phyloP scores from a whole-genome alignment of 1,140 invertebrate species.

The Apis florea region DNA sequence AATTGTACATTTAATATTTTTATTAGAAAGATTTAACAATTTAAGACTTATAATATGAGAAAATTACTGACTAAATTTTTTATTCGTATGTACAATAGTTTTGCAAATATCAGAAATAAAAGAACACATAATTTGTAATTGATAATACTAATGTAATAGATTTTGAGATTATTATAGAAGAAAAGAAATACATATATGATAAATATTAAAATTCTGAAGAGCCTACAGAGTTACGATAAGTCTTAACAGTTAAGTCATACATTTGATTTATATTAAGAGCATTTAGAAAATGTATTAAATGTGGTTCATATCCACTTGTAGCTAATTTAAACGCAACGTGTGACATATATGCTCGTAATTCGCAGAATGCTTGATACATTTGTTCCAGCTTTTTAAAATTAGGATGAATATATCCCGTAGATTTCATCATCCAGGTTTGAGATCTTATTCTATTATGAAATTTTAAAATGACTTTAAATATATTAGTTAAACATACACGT shows the following conservation, averaged over 20 bases:
- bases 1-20: not conserved
- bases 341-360: conserved; percentile 73
- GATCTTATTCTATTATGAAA: conserved; percentile 83
- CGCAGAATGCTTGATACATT: conserved; percentile 76
- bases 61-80: too few relatives aligned
- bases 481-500: conserved; percentile 83
- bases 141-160: not conserved
- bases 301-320: conserved; percentile 77
- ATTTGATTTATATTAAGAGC: conserved; percentile 78
- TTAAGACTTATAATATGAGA: too few relatives aligned
- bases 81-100: not conserved
- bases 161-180: not conserved
- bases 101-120: too few relatives aligned
- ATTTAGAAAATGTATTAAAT: conserved; percentile 77
- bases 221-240: not conserved
- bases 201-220: not conserved
- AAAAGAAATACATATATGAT: not conserved
- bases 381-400: conserved; percentile 74
- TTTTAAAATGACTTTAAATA: conserved; percentile 86
- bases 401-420: conserved; percentile 64
- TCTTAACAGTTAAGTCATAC: conserved; percentile 70
- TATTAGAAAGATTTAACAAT: too few relatives aligned
- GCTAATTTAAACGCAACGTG: conserved; percentile 76
- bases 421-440: conserved; percentile 65
- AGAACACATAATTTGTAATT: not conserved